Conservation (phyloP, 2,113 vertebrate genomes). For the Takifugu bimaculatus region DNA sequence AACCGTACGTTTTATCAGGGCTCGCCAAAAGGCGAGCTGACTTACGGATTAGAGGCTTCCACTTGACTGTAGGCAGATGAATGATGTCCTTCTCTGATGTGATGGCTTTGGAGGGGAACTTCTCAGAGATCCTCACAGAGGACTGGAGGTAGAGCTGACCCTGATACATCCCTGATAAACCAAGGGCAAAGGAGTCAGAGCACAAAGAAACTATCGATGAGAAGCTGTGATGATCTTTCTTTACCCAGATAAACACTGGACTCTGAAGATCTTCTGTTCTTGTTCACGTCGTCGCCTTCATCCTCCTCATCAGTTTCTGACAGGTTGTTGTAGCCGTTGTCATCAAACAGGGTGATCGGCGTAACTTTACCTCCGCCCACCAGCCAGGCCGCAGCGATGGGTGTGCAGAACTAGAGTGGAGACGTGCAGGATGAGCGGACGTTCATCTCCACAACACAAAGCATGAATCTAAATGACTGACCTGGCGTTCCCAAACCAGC, state of each 20-base stretch:
- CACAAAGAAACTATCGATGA: background rate
- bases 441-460: background rate
- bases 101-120: conserved; percentile 88
- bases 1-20: background rate
- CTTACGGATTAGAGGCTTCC: conserved; percentile 98
- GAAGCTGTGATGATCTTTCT: background rate
- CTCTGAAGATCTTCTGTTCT: conserved; percentile 82
- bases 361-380: conserved; percentile 90
- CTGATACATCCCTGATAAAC: conserved; percentile 86
- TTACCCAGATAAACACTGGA: conserved; percentile 94
- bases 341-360: conserved; percentile 93
- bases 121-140: conserved; percentile 88
- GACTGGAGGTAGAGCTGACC: conserved; percentile 96
- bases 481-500: conserved; percentile 96
- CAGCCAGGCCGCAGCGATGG: conserved; percentile 96
- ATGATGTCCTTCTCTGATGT: conserved; percentile 79
- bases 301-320: conserved; percentile 77
- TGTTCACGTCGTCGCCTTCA: conserved; percentile 83
- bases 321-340: conserved; percentile 81
- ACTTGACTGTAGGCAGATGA: conserved; percentile 88
- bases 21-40: conserved; percentile 15
- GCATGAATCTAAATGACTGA: conserved; percentile 44
- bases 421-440: background rate
- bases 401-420: conserved; percentile 86
- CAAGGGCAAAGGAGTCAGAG: background rate